Conservation (phyloP, 2,888 invertebrate species). For the Caenorhabditis virilis region DNA sequence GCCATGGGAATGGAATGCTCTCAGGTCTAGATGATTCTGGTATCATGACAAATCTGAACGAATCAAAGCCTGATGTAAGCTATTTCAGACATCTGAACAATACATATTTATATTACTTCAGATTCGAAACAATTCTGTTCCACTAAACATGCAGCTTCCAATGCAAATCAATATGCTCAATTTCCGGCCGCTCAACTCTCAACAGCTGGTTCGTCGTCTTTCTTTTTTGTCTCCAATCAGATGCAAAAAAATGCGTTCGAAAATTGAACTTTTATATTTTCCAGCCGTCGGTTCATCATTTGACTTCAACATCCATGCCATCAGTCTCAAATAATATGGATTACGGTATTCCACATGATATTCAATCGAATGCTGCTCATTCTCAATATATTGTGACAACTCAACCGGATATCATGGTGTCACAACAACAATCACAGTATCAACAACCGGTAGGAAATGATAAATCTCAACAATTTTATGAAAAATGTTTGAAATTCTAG, state of each 20-base stretch:
- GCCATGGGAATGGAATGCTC: slow-evolving; percentile 38
- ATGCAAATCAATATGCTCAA: slow-evolving; percentile 50
- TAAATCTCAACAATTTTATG: neutral
- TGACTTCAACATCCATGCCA: slow-evolving; percentile 45
- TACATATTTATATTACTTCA: too few species aligned
- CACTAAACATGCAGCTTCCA: slow-evolving; percentile 39
- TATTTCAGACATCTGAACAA: slow-evolving; percentile 35
- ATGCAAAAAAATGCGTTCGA: neutral
- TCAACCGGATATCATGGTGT: slow-evolving; percentile 49
- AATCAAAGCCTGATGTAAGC: slow-evolving; percentile 27
- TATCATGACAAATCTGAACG: slow-evolving; percentile 16
- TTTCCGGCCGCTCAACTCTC: slow-evolving; percentile 33
- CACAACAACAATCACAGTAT: slow-evolving; percentile 24
- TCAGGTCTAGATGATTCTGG: slow-evolving; percentile 27
- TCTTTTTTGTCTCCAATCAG: neutral
- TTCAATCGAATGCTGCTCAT: slow-evolving; percentile 15
- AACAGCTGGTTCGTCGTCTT: slow-evolving; percentile 37
- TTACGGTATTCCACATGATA: slow-evolving; percentile 25
- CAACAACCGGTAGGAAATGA: slow-evolving; percentile 10
- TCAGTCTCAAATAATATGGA: slow-evolving; percentile 48
- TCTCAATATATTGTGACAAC: slow-evolving; percentile 49
- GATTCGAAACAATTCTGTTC: slow-evolving; percentile 9
- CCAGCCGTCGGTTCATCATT: slow-evolving; percentile 56
- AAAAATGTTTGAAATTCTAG: too few species aligned
- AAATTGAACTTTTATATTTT: slow-evolving; percentile 8